Evolutionary conservation across 2,797 vertebrate species (phyloP).

Genomic region (Coreius guichenoti): DNA sequence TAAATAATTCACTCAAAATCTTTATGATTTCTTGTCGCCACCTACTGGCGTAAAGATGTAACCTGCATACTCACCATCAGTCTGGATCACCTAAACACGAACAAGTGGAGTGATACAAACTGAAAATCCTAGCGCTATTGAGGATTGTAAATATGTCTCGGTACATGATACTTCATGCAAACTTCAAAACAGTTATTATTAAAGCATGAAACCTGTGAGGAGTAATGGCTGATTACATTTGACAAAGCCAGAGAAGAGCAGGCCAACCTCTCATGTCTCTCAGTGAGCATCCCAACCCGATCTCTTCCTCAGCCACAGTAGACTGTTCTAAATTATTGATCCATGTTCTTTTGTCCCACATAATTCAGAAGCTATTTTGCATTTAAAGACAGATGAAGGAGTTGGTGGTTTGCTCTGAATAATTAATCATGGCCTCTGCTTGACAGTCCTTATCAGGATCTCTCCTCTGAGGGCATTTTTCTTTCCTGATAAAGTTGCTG

Average conservation of each 20-base stretch:
- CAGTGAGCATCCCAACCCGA: slow-evolving; percentile 4
- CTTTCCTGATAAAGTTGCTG: neutral
- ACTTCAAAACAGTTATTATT: neutral
- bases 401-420: slow-evolving; percentile 64
- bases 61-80: neutral
- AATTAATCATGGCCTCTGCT: slow-evolving; percentile 58
- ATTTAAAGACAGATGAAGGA: slow-evolving; percentile 69
- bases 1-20: neutral
- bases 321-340: slow-evolving; percentile 64
- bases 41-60: neutral
- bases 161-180: neutral
- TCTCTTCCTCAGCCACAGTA: slow-evolving; percentile 33
- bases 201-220: slow-evolving; percentile 2
- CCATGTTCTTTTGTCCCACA: slow-evolving; percentile 54
- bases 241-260: slow-evolving; percentile 17
- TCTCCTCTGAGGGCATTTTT: slow-evolving; percentile 34
- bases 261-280: neutral
- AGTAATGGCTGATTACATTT: slow-evolving; percentile 7
- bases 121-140: neutral
- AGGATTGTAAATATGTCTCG: neutral
- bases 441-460: slow-evolving; percentile 4
- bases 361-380: slow-evolving; percentile 69
- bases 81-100: neutral
- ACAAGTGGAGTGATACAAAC: neutral
- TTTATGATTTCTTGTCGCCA: neutral